Percentiles rank a stretch among this genome's conserved stretches.
phyloP scores from a whole-genome alignment of 1,140 invertebrate genomes.

The Megalopta genalis region DNA sequence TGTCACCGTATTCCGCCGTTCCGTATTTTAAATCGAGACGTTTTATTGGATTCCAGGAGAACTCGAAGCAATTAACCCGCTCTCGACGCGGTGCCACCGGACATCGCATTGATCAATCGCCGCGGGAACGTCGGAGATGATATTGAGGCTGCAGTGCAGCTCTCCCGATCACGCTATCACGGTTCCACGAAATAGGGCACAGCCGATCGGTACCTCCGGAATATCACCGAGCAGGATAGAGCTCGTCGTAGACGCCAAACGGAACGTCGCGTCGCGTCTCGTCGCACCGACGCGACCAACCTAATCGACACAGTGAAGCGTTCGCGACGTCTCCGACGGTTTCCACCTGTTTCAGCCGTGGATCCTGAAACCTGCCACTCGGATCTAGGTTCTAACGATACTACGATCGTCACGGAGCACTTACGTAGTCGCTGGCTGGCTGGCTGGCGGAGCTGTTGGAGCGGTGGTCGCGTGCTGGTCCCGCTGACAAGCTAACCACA shows the following conservation, averaged over 20 bases:
- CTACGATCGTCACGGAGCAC: conserved; percentile 14
- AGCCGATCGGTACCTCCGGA: too few species aligned
- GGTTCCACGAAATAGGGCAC: neutral
- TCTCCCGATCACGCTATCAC: neutral
- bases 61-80: neutral
- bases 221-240: too few species aligned
- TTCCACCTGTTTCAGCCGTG: too few species aligned
- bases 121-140: neutral
- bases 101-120: neutral
- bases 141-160: neutral
- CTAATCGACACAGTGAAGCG: too few species aligned
- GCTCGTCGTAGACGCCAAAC: neutral
- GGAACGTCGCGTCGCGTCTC: neutral
- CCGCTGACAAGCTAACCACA: neutral
- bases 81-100: neutral
- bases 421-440: conserved; percentile 22
- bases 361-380: neutral
- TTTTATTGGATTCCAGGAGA: neutral
- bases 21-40: neutral
- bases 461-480: too few species aligned
- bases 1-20: neutral
- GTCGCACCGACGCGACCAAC: too few species aligned
- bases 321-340: too few species aligned
- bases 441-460: too few species aligned
- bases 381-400: conserved; percentile 5